Percentiles rank a stretch among this genome's conserved stretches.
Evolutionary conservation across 2,113 vertebrate genomes (phyloP).

Genomic region (Calidris pygmaea): DNA sequence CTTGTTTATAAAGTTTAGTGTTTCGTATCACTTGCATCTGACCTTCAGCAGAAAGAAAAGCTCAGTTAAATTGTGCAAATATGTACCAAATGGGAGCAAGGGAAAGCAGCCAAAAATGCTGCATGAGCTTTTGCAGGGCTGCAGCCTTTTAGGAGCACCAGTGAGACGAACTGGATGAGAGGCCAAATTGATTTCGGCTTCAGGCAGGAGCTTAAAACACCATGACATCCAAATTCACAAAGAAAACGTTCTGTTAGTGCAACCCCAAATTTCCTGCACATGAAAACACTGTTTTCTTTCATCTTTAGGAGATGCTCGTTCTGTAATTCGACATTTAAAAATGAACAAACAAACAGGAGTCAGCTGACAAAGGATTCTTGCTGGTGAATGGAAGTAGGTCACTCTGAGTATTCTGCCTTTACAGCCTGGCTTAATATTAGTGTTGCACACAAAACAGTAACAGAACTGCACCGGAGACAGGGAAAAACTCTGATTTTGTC

Average conservation of each 20-base stretch:
- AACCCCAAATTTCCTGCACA: slow-evolving; percentile 52
- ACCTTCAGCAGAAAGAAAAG: slow-evolving; percentile 62
- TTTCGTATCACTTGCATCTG: slow-evolving; percentile 60
- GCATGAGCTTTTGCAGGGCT: slow-evolving; percentile 51
- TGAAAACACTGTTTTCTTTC: slow-evolving; percentile 56
- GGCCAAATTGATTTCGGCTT: slow-evolving; percentile 57
- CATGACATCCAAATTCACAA: slow-evolving; percentile 50
- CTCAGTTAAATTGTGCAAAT: slow-evolving; percentile 64
- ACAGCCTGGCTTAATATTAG: slow-evolving; percentile 44
- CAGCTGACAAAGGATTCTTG: slow-evolving; percentile 43
- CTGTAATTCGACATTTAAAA: slow-evolving; percentile 49
- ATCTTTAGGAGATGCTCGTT: slow-evolving; percentile 45
- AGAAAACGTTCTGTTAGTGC: slow-evolving; percentile 44
- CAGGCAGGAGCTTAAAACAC: slow-evolving; percentile 54
- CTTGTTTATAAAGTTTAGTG: slow-evolving; percentile 69
- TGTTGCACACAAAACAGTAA: slow-evolving; percentile 7
- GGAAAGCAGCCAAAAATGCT: slow-evolving; percentile 55
- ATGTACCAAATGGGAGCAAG: slow-evolving; percentile 52
- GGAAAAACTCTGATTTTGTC: slow-evolving; percentile 17
- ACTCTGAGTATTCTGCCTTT: slow-evolving; percentile 49
- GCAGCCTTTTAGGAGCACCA: slow-evolving; percentile 53
- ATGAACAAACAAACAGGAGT: slow-evolving; percentile 52
- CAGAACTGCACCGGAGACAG: slow-evolving; percentile 16
- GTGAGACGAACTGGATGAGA: slow-evolving; percentile 48
- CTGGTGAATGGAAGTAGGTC: slow-evolving; percentile 63